Conservation (phyloP, 2,797 vertebrate genomes). For the Sebastes hopkinsi region DNA sequence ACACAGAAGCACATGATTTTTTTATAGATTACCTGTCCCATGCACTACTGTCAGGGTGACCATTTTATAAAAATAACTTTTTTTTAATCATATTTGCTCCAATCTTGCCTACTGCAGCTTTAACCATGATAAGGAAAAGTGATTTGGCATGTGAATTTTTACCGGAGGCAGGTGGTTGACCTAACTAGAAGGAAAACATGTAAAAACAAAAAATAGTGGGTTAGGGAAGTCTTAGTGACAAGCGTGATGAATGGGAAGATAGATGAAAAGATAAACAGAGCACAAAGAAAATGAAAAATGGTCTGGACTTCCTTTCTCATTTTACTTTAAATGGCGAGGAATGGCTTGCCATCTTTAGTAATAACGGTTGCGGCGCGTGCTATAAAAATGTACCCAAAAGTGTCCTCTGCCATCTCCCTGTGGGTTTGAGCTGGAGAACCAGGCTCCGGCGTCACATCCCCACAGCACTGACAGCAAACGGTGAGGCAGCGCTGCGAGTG, state of each 20-base stretch:
- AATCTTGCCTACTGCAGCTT: no score
- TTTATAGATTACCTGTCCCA: no score
- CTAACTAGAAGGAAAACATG: neutral
- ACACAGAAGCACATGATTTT: no score
- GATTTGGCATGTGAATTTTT: neutral
- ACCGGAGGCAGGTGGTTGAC: constrained; percentile 1
- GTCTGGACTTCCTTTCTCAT: constrained; percentile 51
- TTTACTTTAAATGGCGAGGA: constrained; percentile 53
- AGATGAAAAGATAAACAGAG: constrained; percentile 48
- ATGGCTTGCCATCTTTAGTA: constrained; percentile 44
- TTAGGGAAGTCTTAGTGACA: constrained; percentile 25
- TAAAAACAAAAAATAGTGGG: neutral
- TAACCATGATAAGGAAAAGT: neutral
- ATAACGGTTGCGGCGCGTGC: constrained; percentile 46
- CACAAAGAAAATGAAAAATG: constrained; percentile 50
- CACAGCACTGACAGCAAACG: constrained; percentile 67
- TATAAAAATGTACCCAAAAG: constrained; percentile 56
- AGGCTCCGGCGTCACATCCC: constrained; percentile 65
- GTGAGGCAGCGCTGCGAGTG: constrained; percentile 57
- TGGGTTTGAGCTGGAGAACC: constrained; percentile 56
- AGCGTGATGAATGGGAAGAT: constrained; percentile 52
- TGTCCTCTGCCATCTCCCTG: constrained; percentile 52
- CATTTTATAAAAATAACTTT: no score
- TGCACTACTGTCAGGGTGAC: no score
- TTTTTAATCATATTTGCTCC: no score